Base-by-base conservation (phyloP, 2,888 invertebrate species). In the Harpalus rubripes region DNA sequence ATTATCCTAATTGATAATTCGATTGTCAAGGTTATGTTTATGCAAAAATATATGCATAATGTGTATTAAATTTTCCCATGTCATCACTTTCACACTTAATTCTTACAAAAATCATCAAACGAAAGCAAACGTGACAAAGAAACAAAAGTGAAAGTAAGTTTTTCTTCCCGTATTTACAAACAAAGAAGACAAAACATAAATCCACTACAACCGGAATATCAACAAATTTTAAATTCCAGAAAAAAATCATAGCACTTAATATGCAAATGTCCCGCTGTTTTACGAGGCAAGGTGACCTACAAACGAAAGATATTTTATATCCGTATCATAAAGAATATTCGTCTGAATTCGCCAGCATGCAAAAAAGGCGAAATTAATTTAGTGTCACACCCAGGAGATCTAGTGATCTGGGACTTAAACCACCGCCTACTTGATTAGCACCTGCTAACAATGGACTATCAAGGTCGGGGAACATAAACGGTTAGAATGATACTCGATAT, bases 351-450 rank as follows among this genome's bases (percentile, higher is more conserved):
- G 44, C 44, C 1, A 74, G 8, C 15, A 44, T 68, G 41, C 16
- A 74, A 74, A 74, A 52, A 74, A 68, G 39, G 68, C 68, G 39
- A 68, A 74, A 74, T 74, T 74, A 74, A 74, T 44, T 74, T 74
- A 5, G 44, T 39, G 72, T 44, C 72, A 74, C 72, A 74, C 72
- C 72, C 44, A 74, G 16, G 7, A 15, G 8, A 32, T 63, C 15
- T 18, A 68, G 16, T 44, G 18, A 74, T 74, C 72, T 74, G 22
- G 10, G 39, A 68, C 68, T 68, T 68, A 39, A 12, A 68, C 8
- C 26, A 68, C 63, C 68, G 41, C 44, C 72, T 10, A 74, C 41
- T 74, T 74, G 44, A 44, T 44, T 74, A 52, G 68, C 72, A 74
- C 72, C 72, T 74, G 72, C 44, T 74, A 52, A 74, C 72, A 74